These are phyloP conservation scores for Phaedon cochleariae DNA, from an alignment of 2,888 invertebrate species.

Conservation along the genomic window DNA sequence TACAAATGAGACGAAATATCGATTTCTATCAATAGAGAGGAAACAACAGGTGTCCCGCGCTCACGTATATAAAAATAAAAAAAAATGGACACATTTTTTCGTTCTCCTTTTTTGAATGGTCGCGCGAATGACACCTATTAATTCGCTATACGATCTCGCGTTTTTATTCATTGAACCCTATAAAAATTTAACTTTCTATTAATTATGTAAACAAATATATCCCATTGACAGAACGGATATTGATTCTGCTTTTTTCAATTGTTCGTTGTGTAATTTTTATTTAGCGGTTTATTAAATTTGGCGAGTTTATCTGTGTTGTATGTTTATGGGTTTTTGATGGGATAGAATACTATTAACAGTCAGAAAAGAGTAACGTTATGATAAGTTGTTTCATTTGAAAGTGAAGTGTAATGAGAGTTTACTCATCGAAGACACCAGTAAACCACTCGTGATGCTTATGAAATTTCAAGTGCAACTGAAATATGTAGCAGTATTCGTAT, in stretches of 20 bases:
- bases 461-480: too few relatives aligned
- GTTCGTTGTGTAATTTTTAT: not conserved
- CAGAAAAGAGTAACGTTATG: too few relatives aligned
- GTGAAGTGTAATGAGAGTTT: too few relatives aligned
- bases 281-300: not conserved
- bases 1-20: constrained; percentile 48
- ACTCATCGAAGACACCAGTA: too few relatives aligned
- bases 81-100: constrained; percentile 52
- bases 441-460: too few relatives aligned
- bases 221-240: constrained; percentile 34
- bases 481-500: too few relatives aligned
- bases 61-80: constrained; percentile 48
- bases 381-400: too few relatives aligned
- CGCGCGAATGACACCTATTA: constrained; percentile 60
- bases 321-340: not conserved
- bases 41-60: constrained; percentile 57
- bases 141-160: constrained; percentile 58
- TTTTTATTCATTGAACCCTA: constrained; percentile 53
- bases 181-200: constrained; percentile 55
- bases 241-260: constrained; percentile 21
- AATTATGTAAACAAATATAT: constrained; percentile 50
- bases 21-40: constrained; percentile 56
- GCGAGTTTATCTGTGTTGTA: not conserved
- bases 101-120: constrained; percentile 54
- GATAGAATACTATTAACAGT: too few relatives aligned